Evolutionary conservation across 2,888 invertebrate species (phyloP), one percentile per base, ranked within the genome.

Genomic region (Lathronympha strigana): DNA sequence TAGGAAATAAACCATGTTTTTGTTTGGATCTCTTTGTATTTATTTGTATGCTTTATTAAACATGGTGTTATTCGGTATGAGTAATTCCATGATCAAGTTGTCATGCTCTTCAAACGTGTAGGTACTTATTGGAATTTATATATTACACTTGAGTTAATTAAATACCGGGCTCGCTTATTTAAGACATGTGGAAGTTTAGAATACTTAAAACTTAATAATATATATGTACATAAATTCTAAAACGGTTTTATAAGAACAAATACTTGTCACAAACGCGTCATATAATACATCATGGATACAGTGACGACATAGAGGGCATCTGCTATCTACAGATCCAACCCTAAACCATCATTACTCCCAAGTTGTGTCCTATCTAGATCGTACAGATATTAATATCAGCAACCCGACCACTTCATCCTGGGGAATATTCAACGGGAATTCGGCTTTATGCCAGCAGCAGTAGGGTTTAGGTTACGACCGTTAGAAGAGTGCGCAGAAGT

Each of bases 351-450:
- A 53, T 66, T 53, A 45, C 60, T 38, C 58, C 58, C 60, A 66
- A 60, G 53, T 66, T 60, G 53, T 23, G 58, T 36, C 43, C 60
- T 66, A 60, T 66, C 64, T 47, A 66, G 64, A 66, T 66, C 45
- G 51, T 36, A 36, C 58, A 45, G 38, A 60, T 64, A 64, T 66
- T 66, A 66, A 66, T 60, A 60, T 38, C 25, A 40, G 38, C 9
- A 15, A 58, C 43, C 31, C 58, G 51, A 45, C 58, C 36, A 13
- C 55, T 53, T 25, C 51, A 50, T 51, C 4, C 25, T 28, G 13
- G 28, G 15, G 25, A 28, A 11, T 9, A 9, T 25, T 9, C 21
- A 53, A 36, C 15, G 45, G 25, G 36, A 36, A 28, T 15, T 53
- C 51, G 31, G 28, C 19, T 33, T 17, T 53, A 36, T 15, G 15